A percentile compares a stretch with the other conserved stretches of the same genome.
phyloP scores from a whole-genome alignment of 2,888 invertebrate species.

The Polia nebulosa region DNA sequence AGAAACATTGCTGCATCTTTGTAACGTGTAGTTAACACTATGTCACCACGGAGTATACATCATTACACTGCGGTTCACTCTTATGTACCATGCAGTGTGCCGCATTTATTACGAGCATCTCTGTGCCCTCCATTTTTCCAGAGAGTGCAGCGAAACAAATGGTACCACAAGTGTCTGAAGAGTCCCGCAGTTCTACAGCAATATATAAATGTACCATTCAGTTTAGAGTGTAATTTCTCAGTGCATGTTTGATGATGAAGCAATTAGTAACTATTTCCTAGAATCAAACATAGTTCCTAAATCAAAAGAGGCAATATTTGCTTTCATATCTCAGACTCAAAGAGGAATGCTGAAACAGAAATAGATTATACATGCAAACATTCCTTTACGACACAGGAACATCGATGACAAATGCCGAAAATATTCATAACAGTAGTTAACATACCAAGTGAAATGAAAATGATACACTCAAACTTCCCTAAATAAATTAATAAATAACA shows the following conservation, averaged over 20 bases:
- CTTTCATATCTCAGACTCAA: conserved; percentile 26
- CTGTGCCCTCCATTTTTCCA: conserved; percentile 33
- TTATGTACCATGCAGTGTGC: conserved; percentile 16
- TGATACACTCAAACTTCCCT: conserved; percentile 40
- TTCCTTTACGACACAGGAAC: conserved; percentile 32
- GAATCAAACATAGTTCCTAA: conserved; percentile 1
- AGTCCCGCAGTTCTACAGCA: not conserved
- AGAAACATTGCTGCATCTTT: conserved; percentile 1
- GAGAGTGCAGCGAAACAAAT: conserved; percentile 28
- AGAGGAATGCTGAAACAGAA: conserved; percentile 18
- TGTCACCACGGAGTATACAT: conserved; percentile 37
- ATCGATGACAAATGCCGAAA: conserved; percentile 49
- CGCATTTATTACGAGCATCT: conserved; percentile 36
- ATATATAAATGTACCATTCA: too few species aligned
- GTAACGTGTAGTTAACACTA: conserved; percentile 19
- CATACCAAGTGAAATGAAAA: conserved; percentile 38
- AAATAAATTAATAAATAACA: conserved; percentile 68
- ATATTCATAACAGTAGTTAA: conserved; percentile 52
- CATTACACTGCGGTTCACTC: conserved; percentile 32
- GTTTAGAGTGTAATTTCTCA: too few species aligned
- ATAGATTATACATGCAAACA: conserved; percentile 43
- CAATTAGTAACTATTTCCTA: conserved; percentile 31
- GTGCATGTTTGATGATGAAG: not conserved
- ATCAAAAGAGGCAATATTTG: conserved; percentile 40
- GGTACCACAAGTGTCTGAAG: conserved; percentile 31